Evolutionary conservation across 2,888 invertebrate species (phyloP), one percentile per base, ranked within the genome.

Genomic region (Furcula furcula): DNA sequence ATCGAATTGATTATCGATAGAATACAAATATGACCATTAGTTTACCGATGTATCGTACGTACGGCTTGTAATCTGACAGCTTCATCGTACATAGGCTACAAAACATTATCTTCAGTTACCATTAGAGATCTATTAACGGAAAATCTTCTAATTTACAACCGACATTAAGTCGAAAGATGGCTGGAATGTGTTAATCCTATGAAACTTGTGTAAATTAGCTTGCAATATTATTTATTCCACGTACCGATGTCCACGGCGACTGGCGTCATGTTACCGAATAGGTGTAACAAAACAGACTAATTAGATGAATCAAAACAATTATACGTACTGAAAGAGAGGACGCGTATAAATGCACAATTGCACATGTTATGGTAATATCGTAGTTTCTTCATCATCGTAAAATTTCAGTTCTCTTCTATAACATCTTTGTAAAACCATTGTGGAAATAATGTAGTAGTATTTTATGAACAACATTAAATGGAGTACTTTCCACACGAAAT

Each of bases 1-100:
- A 41, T 34, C 27, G 28, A 9, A 2, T 7, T 32, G 35, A 41
- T 43, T 33, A 44, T 38, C 25, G 18, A 44, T 53, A 46, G 33
- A 44, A 38, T 22, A 36, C 28, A 36, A 39, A 44, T 36, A 36
- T 31, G 29, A 20, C 10, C 4, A 7, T 34, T 35, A 31, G 19
- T 41, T 19, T 18, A 34, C 38, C 26, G 27, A 21, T 42, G 13
- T 26, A 20, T 11, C 14, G 33, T 13, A 2, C 11, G 15, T 13
- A 33, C 11, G 13, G 11, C 7, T 34, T 1, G 23, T 34, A 23
- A 34, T 7, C 29, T 9, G 25, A 21, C 18, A 38, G 23, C 12
- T 23, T 12, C 12, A 23, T 23, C 23, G 23, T 12, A 7, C 7
- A 12, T 7, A 12, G 3, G 12, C 12, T 2, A 12, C 4, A 23